Evolutionary conservation across 2,113 vertebrate genomes (phyloP).

Genomic region (Microtus montanus): DNA sequence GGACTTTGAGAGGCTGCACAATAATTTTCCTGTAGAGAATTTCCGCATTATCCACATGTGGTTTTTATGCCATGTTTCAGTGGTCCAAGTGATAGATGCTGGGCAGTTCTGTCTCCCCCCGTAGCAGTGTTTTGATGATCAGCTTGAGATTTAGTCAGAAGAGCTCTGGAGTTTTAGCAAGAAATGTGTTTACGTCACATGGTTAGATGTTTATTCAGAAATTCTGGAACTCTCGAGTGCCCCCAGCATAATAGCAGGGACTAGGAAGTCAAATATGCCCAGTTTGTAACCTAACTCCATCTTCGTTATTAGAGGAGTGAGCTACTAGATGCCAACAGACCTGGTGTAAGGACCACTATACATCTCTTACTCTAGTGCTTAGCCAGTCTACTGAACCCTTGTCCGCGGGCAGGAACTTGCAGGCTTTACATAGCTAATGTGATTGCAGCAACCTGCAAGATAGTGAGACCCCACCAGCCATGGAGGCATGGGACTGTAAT

Average conservation of each 20-base stretch:
- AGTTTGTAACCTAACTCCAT: background rate
- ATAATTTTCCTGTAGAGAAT: slow-evolving; percentile 32
- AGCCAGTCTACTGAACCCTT: background rate
- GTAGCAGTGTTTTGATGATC: background rate
- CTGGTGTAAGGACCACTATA: background rate
- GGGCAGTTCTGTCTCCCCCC: background rate
- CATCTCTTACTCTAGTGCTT: background rate
- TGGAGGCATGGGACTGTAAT: background rate
- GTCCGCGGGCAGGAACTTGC: background rate
- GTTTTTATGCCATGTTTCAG: slow-evolving; percentile 40
- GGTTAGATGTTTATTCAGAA: slow-evolving; percentile 13
- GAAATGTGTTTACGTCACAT: background rate
- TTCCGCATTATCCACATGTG: slow-evolving; percentile 4
- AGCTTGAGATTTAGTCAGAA: slow-evolving; percentile 31
- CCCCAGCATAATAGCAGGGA: background rate
- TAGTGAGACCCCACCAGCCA: background rate
- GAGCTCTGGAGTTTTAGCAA: slow-evolving; percentile 4
- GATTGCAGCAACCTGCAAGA: background rate
- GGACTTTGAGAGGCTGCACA: background rate
- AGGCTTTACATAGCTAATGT: background rate
- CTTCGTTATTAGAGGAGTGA: background rate
- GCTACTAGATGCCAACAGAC: background rate
- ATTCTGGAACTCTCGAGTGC: background rate
- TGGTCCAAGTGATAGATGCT: background rate
- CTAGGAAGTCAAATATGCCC: background rate